Conservation (phyloP, 2,888 invertebrate species). For the Plebejus melissa region DNA sequence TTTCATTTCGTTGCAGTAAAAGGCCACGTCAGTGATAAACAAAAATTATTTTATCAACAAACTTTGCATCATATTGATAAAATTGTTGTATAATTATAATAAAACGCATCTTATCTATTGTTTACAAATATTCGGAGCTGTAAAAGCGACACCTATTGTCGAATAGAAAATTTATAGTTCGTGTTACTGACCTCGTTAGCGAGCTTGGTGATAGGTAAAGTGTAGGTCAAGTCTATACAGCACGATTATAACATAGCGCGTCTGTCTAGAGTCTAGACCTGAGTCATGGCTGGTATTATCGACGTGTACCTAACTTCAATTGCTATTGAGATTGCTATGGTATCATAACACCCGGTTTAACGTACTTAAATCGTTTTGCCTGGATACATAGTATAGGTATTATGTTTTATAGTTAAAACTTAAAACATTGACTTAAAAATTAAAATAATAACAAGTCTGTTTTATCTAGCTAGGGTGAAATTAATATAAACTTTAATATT, state of each 20-base stretch:
- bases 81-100: slow-evolving; percentile 3
- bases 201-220: neutral
- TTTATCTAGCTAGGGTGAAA: too few species aligned
- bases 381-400: neutral
- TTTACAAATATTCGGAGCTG: neutral
- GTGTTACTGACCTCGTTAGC: slow-evolving; percentile 5
- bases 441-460: too few species aligned
- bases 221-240: neutral
- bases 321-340: neutral
- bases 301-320: neutral
- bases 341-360: neutral
- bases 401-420: neutral
- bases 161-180: slow-evolving; percentile 31
- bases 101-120: neutral
- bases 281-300: neutral
- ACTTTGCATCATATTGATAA: slow-evolving; percentile 5
- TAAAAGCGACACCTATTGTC: slow-evolving; percentile 34
- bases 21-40: slow-evolving; percentile 33
- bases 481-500: too few species aligned
- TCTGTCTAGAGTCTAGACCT: neutral
- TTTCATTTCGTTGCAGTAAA: slow-evolving; percentile 20
- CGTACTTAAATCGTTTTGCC: neutral
- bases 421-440: too few species aligned
- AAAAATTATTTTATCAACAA: slow-evolving; percentile 4
- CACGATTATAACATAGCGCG: neutral